Percentiles rank a stretch among this genome's conserved stretches.
Conservation (phyloP, 30 jellyfish, hydroid and myxozoan genomes). For the Aurelia coerulea region DNA sequence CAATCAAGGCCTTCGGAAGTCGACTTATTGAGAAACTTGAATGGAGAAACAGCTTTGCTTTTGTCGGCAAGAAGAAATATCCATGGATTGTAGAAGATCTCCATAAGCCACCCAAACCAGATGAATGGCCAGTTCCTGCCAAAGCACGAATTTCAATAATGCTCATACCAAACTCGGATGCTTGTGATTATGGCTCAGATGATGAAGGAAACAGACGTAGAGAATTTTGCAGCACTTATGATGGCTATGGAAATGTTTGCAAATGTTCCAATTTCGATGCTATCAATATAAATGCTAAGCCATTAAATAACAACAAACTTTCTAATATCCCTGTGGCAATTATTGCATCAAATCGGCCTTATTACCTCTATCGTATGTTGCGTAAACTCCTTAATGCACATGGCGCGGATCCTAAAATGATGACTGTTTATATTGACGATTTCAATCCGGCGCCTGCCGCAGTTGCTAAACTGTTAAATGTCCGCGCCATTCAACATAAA, state of each 20-base stretch:
- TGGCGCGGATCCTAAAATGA: slow-evolving; percentile 90
- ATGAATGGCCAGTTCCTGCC: slow-evolving; percentile 87
- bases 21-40: slow-evolving; percentile 48
- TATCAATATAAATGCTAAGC: slow-evolving; percentile 56
- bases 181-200: slow-evolving; percentile 74
- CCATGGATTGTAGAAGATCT: slow-evolving; percentile 84
- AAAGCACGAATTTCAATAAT: slow-evolving; percentile 60
- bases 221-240: slow-evolving; percentile 77
- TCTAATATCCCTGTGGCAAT: slow-evolving; percentile 90
- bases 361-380: slow-evolving; percentile 86
- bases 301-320: slow-evolving; percentile 36
- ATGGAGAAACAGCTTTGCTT: slow-evolving; percentile 94
- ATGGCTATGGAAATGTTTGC: slow-evolving; percentile 97
- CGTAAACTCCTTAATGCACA: slow-evolving; percentile 89
- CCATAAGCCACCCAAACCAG: slow-evolving; percentile 51
- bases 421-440: slow-evolving; percentile 91
- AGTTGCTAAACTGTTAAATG: slow-evolving; percentile 88
- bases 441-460: slow-evolving; percentile 88
- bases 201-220: slow-evolving; percentile 65
- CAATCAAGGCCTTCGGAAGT: slow-evolving; percentile 85
- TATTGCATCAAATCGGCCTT: slow-evolving; percentile 97
- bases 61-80: slow-evolving; percentile 58
- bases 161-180: neutral
- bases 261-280: slow-evolving; percentile 84
- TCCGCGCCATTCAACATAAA: slow-evolving; percentile 78